Base-by-base conservation (phyloP, 2,888 invertebrate species). In the Neoitamus cyanurus region DNA sequence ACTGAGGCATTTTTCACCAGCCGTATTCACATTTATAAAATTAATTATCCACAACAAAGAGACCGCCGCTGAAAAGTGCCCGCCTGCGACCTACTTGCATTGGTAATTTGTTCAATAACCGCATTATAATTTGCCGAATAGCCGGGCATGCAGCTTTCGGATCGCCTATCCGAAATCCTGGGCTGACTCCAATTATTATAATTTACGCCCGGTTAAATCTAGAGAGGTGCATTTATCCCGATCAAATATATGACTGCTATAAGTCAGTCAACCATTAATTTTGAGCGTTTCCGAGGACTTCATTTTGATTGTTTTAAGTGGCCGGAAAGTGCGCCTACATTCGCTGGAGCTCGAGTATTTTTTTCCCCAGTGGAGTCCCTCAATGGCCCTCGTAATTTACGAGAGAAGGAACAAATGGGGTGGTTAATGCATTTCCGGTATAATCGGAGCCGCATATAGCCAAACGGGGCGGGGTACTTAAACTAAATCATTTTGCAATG, bases 221-320 rank as follows among this genome's bases (percentile, higher is more conserved):
- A 75, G 75, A 75, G 75, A 37, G 42, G 42, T 30, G 25, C 75
- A 58, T 75, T 75, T 75, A 42, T 75, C 75, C 75, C 42, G 75
- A 20, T 75, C 42, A 37, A 42, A 75, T 75, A 42, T 75, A 75
- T 42, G 78, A 31, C 78, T 78, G 78, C 48, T 28, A 28, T 31
- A 58, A 78, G 58, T 58, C 48, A 78, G 58, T 58, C 78, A 78
- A 31, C 48, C 78, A 58, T 78, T 46, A 78, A 78, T 78, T 78
- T 78, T 31, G 46, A 78, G 30, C 58, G 28, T 78, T 78, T 78
- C 78, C 48, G 28, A 30, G 78, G 48, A 78, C 78, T 78, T 48
- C 58, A 78, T 78, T n/a, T 34, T 78, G 58, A 78, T 78, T 78
- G 78, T 58, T 78, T 78, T 78, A 78, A 78, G 78, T 78, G 48